Evolutionary conservation across 2,888 invertebrate genomes (phyloP), one percentile per base, ranked within the genome.

Genomic region (Panzeria rudis): DNA sequence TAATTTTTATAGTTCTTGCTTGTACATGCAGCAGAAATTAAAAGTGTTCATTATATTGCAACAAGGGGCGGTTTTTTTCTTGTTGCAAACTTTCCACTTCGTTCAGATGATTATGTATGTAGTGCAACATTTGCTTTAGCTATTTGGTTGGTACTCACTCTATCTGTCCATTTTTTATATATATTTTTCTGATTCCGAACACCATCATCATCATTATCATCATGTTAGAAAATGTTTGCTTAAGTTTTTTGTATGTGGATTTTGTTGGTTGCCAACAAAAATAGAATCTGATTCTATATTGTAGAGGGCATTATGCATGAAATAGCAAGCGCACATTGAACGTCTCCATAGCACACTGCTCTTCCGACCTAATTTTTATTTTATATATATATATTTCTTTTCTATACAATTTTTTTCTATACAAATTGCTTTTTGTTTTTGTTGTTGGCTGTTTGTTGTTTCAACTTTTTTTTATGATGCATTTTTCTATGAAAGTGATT

Each of bases 331-430:
- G 71, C 78, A 69, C 78, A 69, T 61, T 73, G 68, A 83, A 79
- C 77, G 85, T 82, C 85, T 85, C 85, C 82, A 85, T 82, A 85
- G 85, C 85, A 85, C 85, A 85, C 78, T 88, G 86, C 86, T 87
- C 87, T 88, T 88, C 86, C 88, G 88, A 88, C 88, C 88, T 87
- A 87, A 88, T 88, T 88, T 87, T 87, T 73, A 71, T 4, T 83
- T 77, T 76, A n/a, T n/a, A n/a, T 77, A 56, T 80, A 50, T n/a
- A 23, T 76, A 29, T 72, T 54, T 64, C 11, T 15, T 75, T 71
- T 77, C 23, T 81, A 71, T 66, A 44, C 71, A 76, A 17, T 72
- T 73, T 13, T 5, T 11, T 52, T 47, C 25, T 54, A n/a, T 50
- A 69, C 20, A n/a, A n/a, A n/a, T 11, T 62, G 68, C 44, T 77